Evolutionary conservation across 2,113 vertebrate species (phyloP).

Genomic region (Pithys albifrons): DNA sequence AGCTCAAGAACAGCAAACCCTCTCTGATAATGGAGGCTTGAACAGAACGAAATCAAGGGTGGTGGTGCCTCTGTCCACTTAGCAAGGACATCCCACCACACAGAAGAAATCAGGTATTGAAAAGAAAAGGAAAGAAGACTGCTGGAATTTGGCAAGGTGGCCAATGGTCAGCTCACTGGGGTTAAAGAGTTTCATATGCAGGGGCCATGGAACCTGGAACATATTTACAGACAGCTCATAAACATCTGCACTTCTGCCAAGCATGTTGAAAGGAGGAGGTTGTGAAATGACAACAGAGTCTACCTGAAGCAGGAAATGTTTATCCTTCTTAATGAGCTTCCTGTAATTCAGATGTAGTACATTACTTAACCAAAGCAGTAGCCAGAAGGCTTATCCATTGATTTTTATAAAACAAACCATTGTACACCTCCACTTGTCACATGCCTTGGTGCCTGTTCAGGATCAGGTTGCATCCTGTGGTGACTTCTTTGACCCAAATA

Average conservation of each 20-base stretch:
- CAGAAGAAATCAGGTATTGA: not conserved
- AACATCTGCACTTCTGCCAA: not conserved
- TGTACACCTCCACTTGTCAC: not conserved
- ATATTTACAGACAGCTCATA: not conserved
- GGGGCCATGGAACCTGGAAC: not conserved
- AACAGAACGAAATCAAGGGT: not conserved
- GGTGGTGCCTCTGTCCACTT: not conserved
- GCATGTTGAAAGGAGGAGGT: fast-evolving
- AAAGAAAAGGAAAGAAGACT: not conserved
- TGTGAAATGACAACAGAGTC: not conserved
- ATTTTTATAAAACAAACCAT: not conserved
- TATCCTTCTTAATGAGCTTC: not conserved
- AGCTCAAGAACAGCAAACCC: not conserved
- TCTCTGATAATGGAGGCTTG: not conserved
- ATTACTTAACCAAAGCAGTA: not conserved
- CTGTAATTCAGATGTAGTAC: not conserved
- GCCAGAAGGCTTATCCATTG: not conserved
- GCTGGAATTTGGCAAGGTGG: not conserved
- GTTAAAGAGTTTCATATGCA: not conserved
- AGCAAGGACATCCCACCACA: not conserved
- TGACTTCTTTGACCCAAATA: not conserved
- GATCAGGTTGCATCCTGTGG: not conserved
- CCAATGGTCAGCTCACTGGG: not conserved
- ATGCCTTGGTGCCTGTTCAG: not conserved
- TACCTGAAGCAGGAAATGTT: not conserved